Evolutionary conservation across 2,888 invertebrate species (phyloP), one percentile per base, ranked within the genome.

Genomic region (Aphidius colemani): DNA sequence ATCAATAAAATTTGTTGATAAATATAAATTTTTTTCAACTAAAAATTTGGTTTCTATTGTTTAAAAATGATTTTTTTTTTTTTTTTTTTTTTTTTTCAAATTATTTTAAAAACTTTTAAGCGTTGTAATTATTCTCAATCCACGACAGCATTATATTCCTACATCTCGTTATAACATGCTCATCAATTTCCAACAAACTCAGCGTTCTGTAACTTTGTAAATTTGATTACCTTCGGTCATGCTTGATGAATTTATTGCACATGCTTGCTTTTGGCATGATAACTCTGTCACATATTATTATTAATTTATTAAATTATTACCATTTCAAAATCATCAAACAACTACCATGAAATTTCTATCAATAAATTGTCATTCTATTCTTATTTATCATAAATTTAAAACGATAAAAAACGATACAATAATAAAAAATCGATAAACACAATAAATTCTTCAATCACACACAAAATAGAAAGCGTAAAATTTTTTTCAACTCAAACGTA

Each of bases 131-230:
- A 66, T 67, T 67, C 66, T 69, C 66, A 69, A 69, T 69, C 67
- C 67, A 67, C 66, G 63, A 64, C 64, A 63, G 48, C 70, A 69
- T 69, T 30, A 30, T 30, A 69, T 69, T 73, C 72, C 69, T 68
- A 68, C 70, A 71, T 73, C 72, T 73, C 72, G 72, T 74, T 74
- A 30, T 30, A 73, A 73, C 69, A 71, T 71, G 70, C 72, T 72
- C 64, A 68, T 70, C 68, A 67, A 72, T 69, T 70, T 72, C 69
- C 68, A 70, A 69, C 69, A 67, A 64, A 69, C 72, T 71, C 70
- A 72, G 72, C 72, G 67, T 68, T 69, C 65, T 59, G 64, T 68
- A 69, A 69, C 66, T 70, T 67, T 63, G 61, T 56, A 45, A 69
- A 70, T 70, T 70, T 69, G 68, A 70, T 69, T 70, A 70, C 66